Conservation (phyloP, 2,113 vertebrate species). For the Oplegnathus fasciatus region DNA sequence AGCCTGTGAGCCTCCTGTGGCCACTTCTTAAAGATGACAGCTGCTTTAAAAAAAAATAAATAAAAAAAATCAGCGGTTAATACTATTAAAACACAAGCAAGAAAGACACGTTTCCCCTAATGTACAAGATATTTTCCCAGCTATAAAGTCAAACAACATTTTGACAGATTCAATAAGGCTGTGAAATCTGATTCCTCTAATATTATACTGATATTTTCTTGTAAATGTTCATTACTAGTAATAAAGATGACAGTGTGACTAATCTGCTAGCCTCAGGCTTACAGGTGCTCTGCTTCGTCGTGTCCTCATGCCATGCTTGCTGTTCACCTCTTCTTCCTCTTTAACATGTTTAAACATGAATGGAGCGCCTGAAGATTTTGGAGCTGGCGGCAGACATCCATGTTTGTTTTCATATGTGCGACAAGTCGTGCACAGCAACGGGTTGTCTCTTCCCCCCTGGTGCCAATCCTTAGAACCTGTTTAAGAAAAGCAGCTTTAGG, state of each 20-base stretch:
- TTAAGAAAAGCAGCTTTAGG: neutral
- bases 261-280: slow-evolving; percentile 62
- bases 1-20: slow-evolving; percentile 94
- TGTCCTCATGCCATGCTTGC: slow-evolving; percentile 99
- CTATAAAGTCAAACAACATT: neutral
- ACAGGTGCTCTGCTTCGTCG: slow-evolving; percentile 95
- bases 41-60: slow-evolving; percentile 76
- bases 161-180: neutral
- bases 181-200: neutral
- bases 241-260: neutral
- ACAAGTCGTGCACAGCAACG: slow-evolving; percentile 92
- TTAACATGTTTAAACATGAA: slow-evolving; percentile 99
- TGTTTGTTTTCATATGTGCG: slow-evolving; percentile 97
- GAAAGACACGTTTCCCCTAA: neutral
- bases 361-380: slow-evolving; percentile 91
- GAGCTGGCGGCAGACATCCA: slow-evolving; percentile 92
- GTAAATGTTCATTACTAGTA: neutral
- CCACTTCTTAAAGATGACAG: slow-evolving; percentile 97
- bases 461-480: slow-evolving; percentile 98
- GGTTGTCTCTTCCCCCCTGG: slow-evolving; percentile 92
- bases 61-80: neutral
- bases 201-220: neutral
- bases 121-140: neutral
- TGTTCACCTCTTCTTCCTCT: slow-evolving; percentile 95
- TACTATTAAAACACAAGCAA: slow-evolving; percentile 6